A percentile compares a stretch with the other conserved stretches of the same genome.
These are phyloP conservation scores for Encarsia formosa DNA, from an alignment of 2,888 invertebrate species.

Conservation along the genomic window DNA sequence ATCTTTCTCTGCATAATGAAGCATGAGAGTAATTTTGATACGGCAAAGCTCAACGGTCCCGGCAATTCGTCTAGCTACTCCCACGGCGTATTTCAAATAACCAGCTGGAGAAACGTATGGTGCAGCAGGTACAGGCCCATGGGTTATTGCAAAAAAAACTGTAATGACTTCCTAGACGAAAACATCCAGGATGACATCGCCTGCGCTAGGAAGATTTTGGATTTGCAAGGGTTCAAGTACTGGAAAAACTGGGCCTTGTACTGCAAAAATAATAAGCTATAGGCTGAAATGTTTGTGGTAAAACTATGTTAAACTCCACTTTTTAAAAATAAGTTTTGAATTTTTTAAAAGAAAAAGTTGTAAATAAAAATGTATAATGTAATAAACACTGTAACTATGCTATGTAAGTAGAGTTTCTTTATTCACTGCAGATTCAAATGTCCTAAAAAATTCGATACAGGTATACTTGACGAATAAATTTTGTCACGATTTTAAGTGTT, in stretches of 20 bases:
- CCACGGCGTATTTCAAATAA: conserved; percentile 59
- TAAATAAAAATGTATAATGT: too few relatives aligned
- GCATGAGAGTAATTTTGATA: conserved; percentile 41
- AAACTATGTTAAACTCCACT: too few relatives aligned
- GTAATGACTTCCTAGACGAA: conserved; percentile 56
- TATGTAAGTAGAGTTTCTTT: too few relatives aligned
- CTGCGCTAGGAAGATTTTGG: conserved; percentile 43
- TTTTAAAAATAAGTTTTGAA: too few relatives aligned
- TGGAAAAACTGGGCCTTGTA: conserved; percentile 46
- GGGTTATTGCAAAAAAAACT: conserved; percentile 66
- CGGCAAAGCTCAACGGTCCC: conserved; percentile 38
- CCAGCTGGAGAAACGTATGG: conserved; percentile 66
- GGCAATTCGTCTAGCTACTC: conserved; percentile 41
- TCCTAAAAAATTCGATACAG: too few relatives aligned
- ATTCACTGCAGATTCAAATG: too few relatives aligned
- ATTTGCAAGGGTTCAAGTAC: conserved; percentile 41
- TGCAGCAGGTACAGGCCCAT: conserved; percentile 64
- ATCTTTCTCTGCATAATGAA: conserved; percentile 56
- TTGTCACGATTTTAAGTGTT: too few relatives aligned
- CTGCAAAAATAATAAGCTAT: conserved; percentile 43
- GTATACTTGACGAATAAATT: too few relatives aligned
- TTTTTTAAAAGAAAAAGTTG: too few relatives aligned
- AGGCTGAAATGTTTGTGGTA: conserved; percentile 31
- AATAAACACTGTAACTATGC: too few relatives aligned
- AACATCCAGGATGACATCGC: conserved; percentile 44